A percentile compares a stretch with the other conserved stretches of the same genome.
phyloP scores from a whole-genome alignment of 1,140 invertebrate genomes.

The Ceratitis capitata region DNA sequence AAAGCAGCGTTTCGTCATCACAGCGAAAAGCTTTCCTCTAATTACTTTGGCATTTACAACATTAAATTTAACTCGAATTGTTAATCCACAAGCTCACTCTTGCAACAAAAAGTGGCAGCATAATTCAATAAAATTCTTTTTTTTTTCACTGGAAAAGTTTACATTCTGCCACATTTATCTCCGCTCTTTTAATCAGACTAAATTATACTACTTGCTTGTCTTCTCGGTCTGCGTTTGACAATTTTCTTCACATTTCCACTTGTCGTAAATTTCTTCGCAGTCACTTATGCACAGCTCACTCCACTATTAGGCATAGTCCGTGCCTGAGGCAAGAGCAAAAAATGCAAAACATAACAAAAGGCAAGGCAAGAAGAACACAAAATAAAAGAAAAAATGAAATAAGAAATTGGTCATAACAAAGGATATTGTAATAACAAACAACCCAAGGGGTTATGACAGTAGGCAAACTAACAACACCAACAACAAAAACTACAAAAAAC shows the following conservation, averaged over 20 bases:
- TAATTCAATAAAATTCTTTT: too few species aligned
- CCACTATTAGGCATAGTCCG: not conserved
- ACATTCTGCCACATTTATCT: not conserved
- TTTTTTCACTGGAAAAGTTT: too few species aligned
- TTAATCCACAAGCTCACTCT: too few species aligned
- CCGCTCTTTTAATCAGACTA: not conserved
- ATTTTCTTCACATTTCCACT: conserved; percentile 10
- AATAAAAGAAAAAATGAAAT: not conserved
- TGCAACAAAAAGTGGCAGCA: too few species aligned
- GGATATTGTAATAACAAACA: conserved; percentile 22
- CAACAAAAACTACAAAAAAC: too few species aligned
- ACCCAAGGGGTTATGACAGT: conserved; percentile 12
- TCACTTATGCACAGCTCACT: not conserved
- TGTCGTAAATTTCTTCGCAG: not conserved
- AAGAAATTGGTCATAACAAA: not conserved
- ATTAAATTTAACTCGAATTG: too few species aligned
- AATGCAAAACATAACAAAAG: not conserved
- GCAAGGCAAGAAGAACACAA: not conserved
- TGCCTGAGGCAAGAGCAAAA: not conserved
- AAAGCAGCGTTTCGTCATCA: too few species aligned
- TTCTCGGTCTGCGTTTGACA: conserved; percentile 22
- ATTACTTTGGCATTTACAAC: too few species aligned
- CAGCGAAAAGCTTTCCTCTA: too few species aligned
- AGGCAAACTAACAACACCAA: not conserved
- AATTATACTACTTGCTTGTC: not conserved